Evolutionary conservation across 2,888 invertebrate genomes (phyloP).

Genomic region (Microdon myrmicae): DNA sequence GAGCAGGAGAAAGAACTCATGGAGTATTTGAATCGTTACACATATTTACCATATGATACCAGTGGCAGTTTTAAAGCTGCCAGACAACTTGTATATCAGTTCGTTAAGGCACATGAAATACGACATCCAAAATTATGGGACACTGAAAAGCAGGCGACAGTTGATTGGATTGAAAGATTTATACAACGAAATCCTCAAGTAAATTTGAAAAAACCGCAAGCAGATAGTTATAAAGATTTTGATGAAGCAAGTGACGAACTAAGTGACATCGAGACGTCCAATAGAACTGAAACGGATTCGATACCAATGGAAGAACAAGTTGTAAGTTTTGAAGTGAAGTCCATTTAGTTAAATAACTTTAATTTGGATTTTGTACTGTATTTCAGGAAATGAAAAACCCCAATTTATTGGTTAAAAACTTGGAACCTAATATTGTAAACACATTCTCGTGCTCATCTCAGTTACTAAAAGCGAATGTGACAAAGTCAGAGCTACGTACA

Average conservation of each 20-base stretch:
- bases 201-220: slow-evolving; percentile 21
- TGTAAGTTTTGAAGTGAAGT: slow-evolving; percentile 1
- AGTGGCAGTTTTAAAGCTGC: slow-evolving; percentile 41
- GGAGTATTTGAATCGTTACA: slow-evolving; percentile 40
- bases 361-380: not conserved
- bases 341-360: not conserved
- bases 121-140: slow-evolving; percentile 40
- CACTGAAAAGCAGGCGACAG: slow-evolving; percentile 30
- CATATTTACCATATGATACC: slow-evolving; percentile 41
- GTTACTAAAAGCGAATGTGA: slow-evolving; percentile 8
- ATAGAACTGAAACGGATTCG: slow-evolving; percentile 21
- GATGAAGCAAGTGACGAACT: slow-evolving; percentile 1
- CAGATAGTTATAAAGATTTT: not conserved
- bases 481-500: not conserved
- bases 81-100: slow-evolving; percentile 39
- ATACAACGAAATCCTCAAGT: slow-evolving; percentile 35
- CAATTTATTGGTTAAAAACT: slow-evolving; percentile 17
- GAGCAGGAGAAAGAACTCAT: slow-evolving; percentile 39
- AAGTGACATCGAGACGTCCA: slow-evolving; percentile 4
- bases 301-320: not conserved
- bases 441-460: slow-evolving; percentile 18
- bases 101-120: slow-evolving; percentile 39
- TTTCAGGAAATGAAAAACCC: slow-evolving; percentile 20
- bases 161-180: slow-evolving; percentile 37
- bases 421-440: slow-evolving; percentile 26